Evolutionary conservation across 2,113 vertebrate genomes (phyloP).

Genomic region (Rhabdornis inornatus): DNA sequence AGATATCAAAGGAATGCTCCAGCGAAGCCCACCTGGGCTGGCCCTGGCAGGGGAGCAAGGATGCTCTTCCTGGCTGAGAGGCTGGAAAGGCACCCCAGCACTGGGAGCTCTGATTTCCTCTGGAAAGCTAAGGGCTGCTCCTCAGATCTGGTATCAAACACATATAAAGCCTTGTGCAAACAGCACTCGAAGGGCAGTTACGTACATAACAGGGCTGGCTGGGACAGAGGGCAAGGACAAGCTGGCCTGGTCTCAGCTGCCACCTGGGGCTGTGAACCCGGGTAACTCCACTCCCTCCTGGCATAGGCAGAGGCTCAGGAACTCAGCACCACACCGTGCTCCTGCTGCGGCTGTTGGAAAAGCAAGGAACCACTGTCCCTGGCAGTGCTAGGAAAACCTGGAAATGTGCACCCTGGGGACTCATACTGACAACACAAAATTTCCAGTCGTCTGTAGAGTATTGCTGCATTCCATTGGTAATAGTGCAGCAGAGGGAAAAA

Average conservation of each 20-base stretch:
- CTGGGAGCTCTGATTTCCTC: neutral
- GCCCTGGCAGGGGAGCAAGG: neutral
- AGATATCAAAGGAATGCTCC: neutral
- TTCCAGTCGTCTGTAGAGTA: neutral
- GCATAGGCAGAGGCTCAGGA: neutral
- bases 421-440: neutral
- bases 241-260: neutral
- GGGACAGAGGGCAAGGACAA: rapidly evolving
- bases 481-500: neutral
- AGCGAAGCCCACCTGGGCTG: rapidly evolving
- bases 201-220: neutral
- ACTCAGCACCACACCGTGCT: neutral
- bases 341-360: neutral
- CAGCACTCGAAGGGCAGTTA: rapidly evolving
- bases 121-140: neutral
- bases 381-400: neutral
- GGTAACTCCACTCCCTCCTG: neutral
- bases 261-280: neutral
- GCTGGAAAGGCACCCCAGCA: neutral
- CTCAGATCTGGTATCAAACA: neutral
- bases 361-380: neutral
- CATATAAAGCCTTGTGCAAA: neutral
- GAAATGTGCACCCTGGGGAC: neutral
- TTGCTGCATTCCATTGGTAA: neutral
- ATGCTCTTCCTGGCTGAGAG: neutral